These are phyloP conservation scores for Anoplius nigerrimus DNA, from an alignment of 2,888 invertebrate genomes.

Conservation along the genomic window DNA sequence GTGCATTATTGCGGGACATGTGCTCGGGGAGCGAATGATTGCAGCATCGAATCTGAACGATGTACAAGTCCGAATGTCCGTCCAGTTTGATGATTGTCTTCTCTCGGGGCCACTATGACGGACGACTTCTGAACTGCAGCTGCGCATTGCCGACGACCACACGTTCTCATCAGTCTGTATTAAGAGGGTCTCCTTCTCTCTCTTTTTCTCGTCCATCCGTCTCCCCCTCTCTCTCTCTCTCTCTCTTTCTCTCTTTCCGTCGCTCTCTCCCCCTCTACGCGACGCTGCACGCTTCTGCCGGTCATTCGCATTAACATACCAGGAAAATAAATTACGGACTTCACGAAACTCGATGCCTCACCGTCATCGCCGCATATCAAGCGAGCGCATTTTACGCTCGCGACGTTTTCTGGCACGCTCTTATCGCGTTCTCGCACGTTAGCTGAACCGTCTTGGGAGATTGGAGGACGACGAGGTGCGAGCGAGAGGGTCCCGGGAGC, in stretches of 20 bases:
- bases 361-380: too few species aligned
- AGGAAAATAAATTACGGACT: constrained; percentile 42
- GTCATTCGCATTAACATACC: constrained; percentile 51
- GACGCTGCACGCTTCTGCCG: constrained; percentile 1
- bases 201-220: constrained; percentile 5
- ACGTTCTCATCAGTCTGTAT: constrained; percentile 51
- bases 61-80: too few species aligned
- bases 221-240: constrained; percentile 7
- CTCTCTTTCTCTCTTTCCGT: constrained; percentile 26
- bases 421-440: background rate
- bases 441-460: too few species aligned
- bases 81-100: constrained; percentile 6
- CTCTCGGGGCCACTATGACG: constrained; percentile 9
- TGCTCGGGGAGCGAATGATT: too few species aligned
- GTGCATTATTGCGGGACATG: too few species aligned
- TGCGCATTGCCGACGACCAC: constrained; percentile 33
- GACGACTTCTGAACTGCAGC: too few species aligned
- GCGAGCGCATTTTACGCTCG: too few species aligned
- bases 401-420: too few species aligned
- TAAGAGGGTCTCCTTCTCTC: constrained; percentile 36
- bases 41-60: too few species aligned
- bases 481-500: too few species aligned
- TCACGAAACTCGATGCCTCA: constrained; percentile 4
- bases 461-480: too few species aligned
- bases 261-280: background rate